Evolutionary conservation across 2,113 vertebrate species (phyloP).

Genomic region (Sphaerodactylus townsendi): DNA sequence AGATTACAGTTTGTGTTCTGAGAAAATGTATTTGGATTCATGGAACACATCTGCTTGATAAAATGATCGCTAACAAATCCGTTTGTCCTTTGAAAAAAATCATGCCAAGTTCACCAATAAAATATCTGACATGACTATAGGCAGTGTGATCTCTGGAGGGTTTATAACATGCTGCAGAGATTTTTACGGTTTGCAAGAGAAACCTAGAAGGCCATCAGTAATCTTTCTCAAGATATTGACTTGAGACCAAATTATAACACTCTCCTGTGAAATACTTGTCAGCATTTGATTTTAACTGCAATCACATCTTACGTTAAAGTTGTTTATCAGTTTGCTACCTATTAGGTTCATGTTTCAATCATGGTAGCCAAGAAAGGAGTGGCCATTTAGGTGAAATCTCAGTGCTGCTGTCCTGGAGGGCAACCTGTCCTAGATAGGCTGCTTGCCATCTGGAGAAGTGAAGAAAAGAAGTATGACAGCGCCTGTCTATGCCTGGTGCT

Average conservation of each 20-base stretch:
- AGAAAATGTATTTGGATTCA: background rate
- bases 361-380: background rate
- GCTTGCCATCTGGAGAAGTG: no score
- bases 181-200: background rate
- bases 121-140: background rate
- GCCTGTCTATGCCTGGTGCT: no score
- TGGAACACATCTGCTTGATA: background rate
- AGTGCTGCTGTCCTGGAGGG: background rate
- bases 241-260: background rate
- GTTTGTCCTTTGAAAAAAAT: background rate
- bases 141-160: background rate
- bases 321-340: conserved; percentile 22
- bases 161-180: background rate
- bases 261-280: conserved; percentile 16
- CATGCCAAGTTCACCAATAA: background rate
- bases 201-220: background rate
- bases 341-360: background rate
- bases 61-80: background rate
- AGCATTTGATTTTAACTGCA: conserved; percentile 29
- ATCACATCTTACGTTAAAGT: conserved; percentile 18
- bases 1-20: background rate
- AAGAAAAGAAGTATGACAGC: no score
- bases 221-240: background rate
- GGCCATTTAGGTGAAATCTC: no score
- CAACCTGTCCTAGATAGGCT: no score